Evolutionary conservation across 2,797 vertebrate species (phyloP), one percentile per base, ranked within the genome.

Genomic region (Sphaeramia orbicularis): DNA sequence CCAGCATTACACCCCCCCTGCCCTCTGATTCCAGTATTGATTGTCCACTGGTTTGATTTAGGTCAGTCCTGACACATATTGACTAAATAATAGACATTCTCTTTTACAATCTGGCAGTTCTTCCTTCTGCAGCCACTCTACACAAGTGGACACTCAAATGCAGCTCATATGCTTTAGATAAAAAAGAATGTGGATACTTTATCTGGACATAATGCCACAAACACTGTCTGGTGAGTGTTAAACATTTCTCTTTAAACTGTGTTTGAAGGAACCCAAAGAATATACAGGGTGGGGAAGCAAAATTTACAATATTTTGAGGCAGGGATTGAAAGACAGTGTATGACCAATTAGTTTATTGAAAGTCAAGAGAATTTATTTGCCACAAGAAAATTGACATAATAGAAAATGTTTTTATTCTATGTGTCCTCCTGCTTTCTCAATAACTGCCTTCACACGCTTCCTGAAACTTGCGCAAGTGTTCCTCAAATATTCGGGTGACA

Each of bases 31-130:
- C 66, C 59, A 51, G 12, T 80, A 92, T 90, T 56, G 91, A 92
- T 83, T 43, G 30, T 2, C 71, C 10, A 48, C 47, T 40, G 65
- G 64, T 71, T 63, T 70, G 51, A 92, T 91, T 72, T 86, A 82
- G 92, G 90, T 92, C 91, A 91, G 78, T 65, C 56, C 51, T 57
- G 81, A 83, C 70, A 74, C 47, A 38, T 81, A 89, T 82, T 42
- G 88, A 85, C 55, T 48, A 27, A 60, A 73, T 52, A 15, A 68
- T 35, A 75, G 53, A 59, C 55, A 2, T n/a, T 41, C 47, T 65
- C 38, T 76, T 54, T 65, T 47, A 68, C 56, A 19, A 1, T 65
- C 65, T 2, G 7, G 7, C 65, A 43, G 58, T 56, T 2, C 0
- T 64, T 24, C 63, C 14, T 49, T 16, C 11, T 6, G 38, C 40